A percentile compares a stretch with the other conserved stretches of the same genome.
Evolutionary conservation across 1,140 invertebrate species (phyloP).

Genomic region (Epicauta chinensis): DNA sequence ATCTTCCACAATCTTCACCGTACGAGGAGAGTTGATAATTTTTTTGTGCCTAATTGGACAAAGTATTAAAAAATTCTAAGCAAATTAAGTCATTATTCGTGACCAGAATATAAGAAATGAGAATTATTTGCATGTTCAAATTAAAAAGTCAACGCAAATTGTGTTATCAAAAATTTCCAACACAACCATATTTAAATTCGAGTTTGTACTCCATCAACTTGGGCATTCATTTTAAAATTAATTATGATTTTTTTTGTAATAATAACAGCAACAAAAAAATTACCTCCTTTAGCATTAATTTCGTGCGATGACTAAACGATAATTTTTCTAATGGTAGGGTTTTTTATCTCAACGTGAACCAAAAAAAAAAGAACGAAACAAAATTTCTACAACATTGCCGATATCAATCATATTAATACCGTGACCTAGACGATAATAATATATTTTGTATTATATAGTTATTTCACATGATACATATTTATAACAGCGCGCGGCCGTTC

Average conservation of each 20-base stretch:
- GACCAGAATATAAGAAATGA: conserved; percentile 12
- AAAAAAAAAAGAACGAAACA: neutral
- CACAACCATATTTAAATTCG: neutral
- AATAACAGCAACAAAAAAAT: neutral
- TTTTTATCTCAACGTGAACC: too few species aligned
- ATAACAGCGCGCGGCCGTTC: conserved; percentile 6
- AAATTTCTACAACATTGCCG: neutral
- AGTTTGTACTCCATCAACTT: neutral
- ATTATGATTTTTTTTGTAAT: neutral
- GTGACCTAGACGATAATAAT: conserved; percentile 14
- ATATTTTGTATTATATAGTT: conserved; percentile 1
- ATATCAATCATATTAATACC: neutral
- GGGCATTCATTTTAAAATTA: neutral
- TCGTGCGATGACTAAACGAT: neutral
- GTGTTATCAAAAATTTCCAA: neutral
- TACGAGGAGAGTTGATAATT: neutral
- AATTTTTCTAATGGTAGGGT: too few species aligned
- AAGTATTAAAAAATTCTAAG: too few species aligned
- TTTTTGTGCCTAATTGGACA: neutral
- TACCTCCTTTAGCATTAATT: too few species aligned
- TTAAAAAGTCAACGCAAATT: conserved; percentile 14
- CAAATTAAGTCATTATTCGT: conserved; percentile 3
- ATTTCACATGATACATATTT: conserved; percentile 13
- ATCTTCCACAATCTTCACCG: too few species aligned
- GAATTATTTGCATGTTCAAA: conserved; percentile 11